Conservation (phyloP, 2,888 invertebrate genomes). For the Tetheella fluctuosa region DNA sequence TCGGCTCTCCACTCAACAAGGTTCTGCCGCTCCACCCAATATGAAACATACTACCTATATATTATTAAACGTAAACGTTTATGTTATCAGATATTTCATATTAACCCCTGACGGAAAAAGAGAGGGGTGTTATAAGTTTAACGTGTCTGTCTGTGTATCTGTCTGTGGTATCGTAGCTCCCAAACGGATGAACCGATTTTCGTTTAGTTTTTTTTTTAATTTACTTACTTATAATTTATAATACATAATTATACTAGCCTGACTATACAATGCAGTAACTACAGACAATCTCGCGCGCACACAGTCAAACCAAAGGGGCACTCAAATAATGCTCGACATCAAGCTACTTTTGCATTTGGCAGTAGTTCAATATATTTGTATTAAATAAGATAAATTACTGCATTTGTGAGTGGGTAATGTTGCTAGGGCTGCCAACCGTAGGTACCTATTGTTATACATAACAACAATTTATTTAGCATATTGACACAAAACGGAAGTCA, state of each 20-base stretch:
- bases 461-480: slow-evolving; percentile 5
- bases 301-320: slow-evolving; percentile 12
- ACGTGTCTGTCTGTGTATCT: no score
- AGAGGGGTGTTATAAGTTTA: no score
- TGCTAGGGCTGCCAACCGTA: neutral
- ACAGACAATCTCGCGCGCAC: slow-evolving; percentile 9
- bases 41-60: no score
- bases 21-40: no score
- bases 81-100: no score
- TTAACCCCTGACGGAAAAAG: no score
- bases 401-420: slow-evolving; percentile 30
- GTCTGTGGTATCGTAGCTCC: no score
- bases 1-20: no score
- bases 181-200: no score
- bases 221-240: neutral
- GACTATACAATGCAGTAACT: neutral
- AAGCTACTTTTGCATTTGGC: slow-evolving; percentile 57
- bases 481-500: neutral
- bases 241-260: neutral
- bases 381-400: slow-evolving; percentile 55
- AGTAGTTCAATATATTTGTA: slow-evolving; percentile 57
- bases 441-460: neutral
- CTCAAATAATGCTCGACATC: slow-evolving; percentile 21
- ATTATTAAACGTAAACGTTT: no score
- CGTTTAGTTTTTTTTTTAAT: no score